phyloP scores from a whole-genome alignment of 2,797 vertebrate species.

The Malurus leucopterus region DNA sequence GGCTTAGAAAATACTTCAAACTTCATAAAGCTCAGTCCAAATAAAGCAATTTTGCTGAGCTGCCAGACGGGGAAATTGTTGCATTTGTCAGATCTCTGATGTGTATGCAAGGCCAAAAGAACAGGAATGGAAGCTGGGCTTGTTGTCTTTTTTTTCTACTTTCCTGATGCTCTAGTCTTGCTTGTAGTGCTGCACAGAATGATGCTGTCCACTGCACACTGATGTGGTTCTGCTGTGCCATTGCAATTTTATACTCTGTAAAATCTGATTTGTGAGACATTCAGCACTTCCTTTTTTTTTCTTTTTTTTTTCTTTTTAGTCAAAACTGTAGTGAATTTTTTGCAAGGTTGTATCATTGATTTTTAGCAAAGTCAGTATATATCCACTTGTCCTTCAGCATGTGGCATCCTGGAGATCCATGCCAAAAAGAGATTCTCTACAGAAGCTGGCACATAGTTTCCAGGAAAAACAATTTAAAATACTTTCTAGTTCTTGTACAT shows the following conservation, averaged over 20 bases:
- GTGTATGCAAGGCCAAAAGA: background rate
- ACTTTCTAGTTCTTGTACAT: background rate
- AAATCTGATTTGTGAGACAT: background rate
- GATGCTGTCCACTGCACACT: background rate
- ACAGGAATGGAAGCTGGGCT: background rate
- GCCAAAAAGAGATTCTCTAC: background rate
- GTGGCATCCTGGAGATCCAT: background rate
- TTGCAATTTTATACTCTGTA: background rate
- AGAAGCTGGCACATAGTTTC: background rate
- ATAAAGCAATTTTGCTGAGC: background rate
- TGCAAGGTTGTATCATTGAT: background rate
- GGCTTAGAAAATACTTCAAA: background rate
- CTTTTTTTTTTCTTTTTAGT: background rate
- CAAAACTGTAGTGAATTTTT: background rate
- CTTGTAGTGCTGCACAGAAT: background rate
- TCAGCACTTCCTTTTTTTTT: background rate
- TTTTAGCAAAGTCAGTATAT: background rate
- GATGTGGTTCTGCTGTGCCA: background rate
- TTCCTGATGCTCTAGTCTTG: background rate
- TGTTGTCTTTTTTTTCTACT: background rate
- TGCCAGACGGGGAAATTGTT: background rate
- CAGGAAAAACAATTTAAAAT: constrained; percentile 10
- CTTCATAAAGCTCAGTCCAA: background rate
- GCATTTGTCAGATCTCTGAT: background rate
- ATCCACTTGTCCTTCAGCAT: constrained; percentile 7